These are phyloP conservation scores for Ahaetulla prasina DNA, from an alignment of 2,113 vertebrate species.

Conservation along the genomic window DNA sequence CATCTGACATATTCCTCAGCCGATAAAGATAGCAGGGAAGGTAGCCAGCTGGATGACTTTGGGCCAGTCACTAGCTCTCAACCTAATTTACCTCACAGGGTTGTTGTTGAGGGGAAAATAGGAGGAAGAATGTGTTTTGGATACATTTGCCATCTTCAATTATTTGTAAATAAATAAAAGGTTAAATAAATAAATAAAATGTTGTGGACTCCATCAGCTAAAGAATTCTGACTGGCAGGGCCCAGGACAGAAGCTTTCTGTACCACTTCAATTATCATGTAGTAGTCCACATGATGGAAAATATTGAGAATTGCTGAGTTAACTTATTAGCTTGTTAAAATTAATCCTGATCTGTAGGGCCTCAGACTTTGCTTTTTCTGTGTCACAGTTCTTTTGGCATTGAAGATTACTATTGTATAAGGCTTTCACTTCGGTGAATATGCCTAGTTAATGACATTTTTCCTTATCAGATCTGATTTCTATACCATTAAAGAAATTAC, in stretches of 20 bases:
- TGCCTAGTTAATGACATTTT: background rate
- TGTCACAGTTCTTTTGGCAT: background rate
- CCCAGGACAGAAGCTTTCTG: background rate
- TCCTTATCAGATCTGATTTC: background rate
- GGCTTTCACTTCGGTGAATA: background rate
- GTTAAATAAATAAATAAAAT: background rate
- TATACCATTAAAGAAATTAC: background rate
- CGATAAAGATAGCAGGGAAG: background rate
- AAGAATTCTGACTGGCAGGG: background rate
- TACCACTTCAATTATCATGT: background rate
- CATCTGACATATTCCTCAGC: background rate
- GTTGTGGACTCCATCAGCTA: background rate
- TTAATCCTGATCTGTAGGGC: background rate
- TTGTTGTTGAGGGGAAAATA: background rate
- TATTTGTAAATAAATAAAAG: background rate
- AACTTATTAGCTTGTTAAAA: background rate
- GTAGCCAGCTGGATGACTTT: background rate
- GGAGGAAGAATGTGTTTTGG: background rate
- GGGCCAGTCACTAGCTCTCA: background rate
- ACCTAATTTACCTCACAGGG: background rate
- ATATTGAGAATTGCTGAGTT: background rate
- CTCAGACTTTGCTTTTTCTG: background rate
- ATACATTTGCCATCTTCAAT: background rate
- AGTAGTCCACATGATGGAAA: background rate
- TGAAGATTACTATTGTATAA: background rate